These are phyloP conservation scores for Amphibalanus amphitrite DNA, from an alignment of 1,140 invertebrate species.

Conservation along the genomic window DNA sequence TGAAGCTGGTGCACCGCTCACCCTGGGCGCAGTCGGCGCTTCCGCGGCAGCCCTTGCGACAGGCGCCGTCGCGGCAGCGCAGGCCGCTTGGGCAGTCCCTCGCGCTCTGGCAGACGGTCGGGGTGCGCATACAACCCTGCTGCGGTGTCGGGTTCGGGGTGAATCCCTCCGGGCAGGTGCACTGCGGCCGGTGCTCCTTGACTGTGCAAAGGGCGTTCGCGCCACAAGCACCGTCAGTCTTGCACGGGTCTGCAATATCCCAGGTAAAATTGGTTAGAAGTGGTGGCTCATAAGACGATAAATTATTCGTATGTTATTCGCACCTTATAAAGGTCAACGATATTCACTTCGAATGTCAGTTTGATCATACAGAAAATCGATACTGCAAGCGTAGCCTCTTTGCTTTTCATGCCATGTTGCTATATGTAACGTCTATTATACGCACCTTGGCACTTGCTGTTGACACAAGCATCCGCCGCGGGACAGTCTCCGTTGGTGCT, in stretches of 20 bases:
- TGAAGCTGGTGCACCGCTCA: conserved; percentile 56
- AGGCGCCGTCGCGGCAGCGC: conserved; percentile 50
- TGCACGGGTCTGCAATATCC: not conserved
- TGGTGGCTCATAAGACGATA: too few species aligned
- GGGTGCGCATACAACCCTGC: conserved; percentile 65
- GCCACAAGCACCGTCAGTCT: conserved; percentile 40
- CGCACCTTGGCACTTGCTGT: conserved; percentile 65
- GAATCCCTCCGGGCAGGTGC: conserved; percentile 62
- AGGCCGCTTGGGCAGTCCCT: conserved; percentile 16
- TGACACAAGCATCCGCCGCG: conserved; percentile 53
- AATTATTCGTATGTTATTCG: too few species aligned
- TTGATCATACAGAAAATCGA: too few species aligned
- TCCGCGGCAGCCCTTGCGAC: conserved; percentile 52
- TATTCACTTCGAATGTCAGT: too few species aligned
- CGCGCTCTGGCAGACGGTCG: conserved; percentile 39
- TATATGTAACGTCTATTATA: too few species aligned
- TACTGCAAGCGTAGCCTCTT: too few species aligned
- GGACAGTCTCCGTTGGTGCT: conserved; percentile 60
- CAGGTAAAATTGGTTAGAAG: conserved; percentile 35
- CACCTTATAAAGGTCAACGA: too few species aligned
- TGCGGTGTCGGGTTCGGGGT: conserved; percentile 70
- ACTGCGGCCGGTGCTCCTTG: conserved; percentile 37
- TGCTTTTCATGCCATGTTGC: too few species aligned
- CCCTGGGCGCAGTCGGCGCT: conserved; percentile 53
- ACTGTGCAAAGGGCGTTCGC: conserved; percentile 63